phyloP scores from a whole-genome alignment of 2,797 vertebrate species.

The Orientallactaga sibirica region DNA sequence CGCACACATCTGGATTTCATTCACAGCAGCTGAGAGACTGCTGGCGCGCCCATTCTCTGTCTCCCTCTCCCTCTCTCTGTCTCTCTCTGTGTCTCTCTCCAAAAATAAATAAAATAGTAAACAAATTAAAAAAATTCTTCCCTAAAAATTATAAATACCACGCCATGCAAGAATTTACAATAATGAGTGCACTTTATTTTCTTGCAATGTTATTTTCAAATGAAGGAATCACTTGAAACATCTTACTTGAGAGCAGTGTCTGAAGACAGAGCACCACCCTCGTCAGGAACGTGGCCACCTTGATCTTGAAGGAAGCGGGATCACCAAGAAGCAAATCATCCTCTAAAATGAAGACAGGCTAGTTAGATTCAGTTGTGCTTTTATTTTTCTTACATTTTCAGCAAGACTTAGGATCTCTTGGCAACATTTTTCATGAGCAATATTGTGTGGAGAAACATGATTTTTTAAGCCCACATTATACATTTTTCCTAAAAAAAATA shows the following conservation, averaged over 20 bases:
- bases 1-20: too few species aligned
- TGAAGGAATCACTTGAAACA: background rate
- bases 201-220: slow-evolving; percentile 59
- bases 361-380: slow-evolving; percentile 47
- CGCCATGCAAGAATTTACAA: slow-evolving; percentile 43
- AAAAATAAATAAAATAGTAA: too few species aligned
- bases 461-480: slow-evolving; percentile 42
- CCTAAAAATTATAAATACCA: slow-evolving; percentile 25
- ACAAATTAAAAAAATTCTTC: background rate
- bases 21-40: too few species aligned
- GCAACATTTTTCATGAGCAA: slow-evolving; percentile 66
- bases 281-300: slow-evolving; percentile 5
- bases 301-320: slow-evolving; percentile 21
- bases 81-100: too few species aligned
- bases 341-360: slow-evolving; percentile 8
- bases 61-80: too few species aligned
- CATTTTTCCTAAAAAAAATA: slow-evolving; percentile 60
- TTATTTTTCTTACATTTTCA: slow-evolving; percentile 54
- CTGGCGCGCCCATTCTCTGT: too few species aligned
- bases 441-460: background rate
- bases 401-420: slow-evolving; percentile 35
- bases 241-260: background rate
- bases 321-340: slow-evolving; percentile 50
- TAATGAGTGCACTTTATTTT: slow-evolving; percentile 14
- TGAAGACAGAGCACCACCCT: background rate